Evolutionary conservation across 1,140 invertebrate species (phyloP).

Genomic region (honey bee (Apis mellifera)): DNA sequence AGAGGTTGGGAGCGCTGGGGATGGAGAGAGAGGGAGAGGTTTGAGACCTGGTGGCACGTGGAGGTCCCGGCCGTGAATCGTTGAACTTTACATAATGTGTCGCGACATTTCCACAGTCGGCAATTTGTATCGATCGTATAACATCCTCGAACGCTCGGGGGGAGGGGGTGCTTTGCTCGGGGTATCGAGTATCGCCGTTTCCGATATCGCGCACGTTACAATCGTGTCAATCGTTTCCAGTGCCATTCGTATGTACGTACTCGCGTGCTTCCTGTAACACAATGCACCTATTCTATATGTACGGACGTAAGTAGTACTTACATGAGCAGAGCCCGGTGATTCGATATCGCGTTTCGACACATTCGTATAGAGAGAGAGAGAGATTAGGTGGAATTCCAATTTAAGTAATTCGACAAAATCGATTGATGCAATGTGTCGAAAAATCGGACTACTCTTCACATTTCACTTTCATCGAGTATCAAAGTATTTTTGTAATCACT

Average conservation of each 20-base stretch:
- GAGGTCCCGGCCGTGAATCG: constrained; percentile 1
- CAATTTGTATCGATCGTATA: constrained; percentile 44
- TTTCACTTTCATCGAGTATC: no score
- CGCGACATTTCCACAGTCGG: constrained; percentile 27
- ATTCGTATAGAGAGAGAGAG: no score
- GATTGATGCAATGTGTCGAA: no score
- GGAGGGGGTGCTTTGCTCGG: neutral
- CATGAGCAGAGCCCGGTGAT: no score
- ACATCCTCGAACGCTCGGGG: neutral
- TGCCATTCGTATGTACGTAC: neutral
- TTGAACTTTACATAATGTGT: constrained; percentile 26
- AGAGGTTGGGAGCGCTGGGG: no score
- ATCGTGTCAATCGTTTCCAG: constrained; percentile 5
- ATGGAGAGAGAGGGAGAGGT: neutral
- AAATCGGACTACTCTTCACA: no score
- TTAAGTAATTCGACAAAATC: no score
- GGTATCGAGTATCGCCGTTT: constrained; percentile 3
- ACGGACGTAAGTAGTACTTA: no score
- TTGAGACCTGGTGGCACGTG: neutral
- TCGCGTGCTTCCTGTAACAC: neutral
- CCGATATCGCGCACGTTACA: neutral
- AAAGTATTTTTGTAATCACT: no score
- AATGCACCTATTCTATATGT: neutral
- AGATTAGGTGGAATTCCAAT: no score
- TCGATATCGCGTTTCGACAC: no score